phyloP scores from a whole-genome alignment of 1,140 invertebrate species.

The Halotydeus destructor region DNA sequence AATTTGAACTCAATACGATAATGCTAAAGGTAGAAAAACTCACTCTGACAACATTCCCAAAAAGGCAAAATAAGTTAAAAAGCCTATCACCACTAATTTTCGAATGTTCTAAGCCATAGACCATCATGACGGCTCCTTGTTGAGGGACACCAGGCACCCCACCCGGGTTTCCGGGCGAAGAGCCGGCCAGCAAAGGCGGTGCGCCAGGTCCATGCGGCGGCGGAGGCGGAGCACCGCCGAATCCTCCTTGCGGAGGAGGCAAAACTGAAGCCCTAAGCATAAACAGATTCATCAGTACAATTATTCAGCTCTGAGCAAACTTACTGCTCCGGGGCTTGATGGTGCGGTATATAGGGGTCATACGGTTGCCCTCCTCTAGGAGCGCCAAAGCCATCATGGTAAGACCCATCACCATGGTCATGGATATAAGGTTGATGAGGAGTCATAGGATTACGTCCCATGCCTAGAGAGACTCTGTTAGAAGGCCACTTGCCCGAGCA shows the following conservation, averaged over 20 bases:
- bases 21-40: constrained; percentile 24
- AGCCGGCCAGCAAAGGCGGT: constrained; percentile 15
- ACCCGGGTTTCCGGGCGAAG: constrained; percentile 19
- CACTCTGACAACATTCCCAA: constrained; percentile 91
- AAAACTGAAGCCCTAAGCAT: constrained; percentile 2
- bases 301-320: not conserved
- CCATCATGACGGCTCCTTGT: constrained; percentile 76
- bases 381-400: constrained; percentile 8
- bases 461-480: not conserved
- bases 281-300: constrained; percentile 5
- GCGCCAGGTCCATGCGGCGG: constrained; percentile 15
- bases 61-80: constrained; percentile 97
- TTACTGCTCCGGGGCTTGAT: constrained; percentile 8
- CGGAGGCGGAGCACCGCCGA: constrained; percentile 15
- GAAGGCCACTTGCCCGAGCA: not conserved
- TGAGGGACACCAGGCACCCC: constrained; percentile 16
- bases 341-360: constrained; percentile 9
- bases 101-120: constrained; percentile 78
- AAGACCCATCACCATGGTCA: constrained; percentile 8
- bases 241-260: constrained; percentile 15
- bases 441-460: constrained; percentile 1
- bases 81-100: constrained; percentile 86
- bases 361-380: not conserved
- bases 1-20: constrained; percentile 9
- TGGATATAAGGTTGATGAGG: not conserved